Base-by-base conservation (phyloP, 37 sponge, comb jelly and placozoan genomes). In the Tethya wilhelma region DNA sequence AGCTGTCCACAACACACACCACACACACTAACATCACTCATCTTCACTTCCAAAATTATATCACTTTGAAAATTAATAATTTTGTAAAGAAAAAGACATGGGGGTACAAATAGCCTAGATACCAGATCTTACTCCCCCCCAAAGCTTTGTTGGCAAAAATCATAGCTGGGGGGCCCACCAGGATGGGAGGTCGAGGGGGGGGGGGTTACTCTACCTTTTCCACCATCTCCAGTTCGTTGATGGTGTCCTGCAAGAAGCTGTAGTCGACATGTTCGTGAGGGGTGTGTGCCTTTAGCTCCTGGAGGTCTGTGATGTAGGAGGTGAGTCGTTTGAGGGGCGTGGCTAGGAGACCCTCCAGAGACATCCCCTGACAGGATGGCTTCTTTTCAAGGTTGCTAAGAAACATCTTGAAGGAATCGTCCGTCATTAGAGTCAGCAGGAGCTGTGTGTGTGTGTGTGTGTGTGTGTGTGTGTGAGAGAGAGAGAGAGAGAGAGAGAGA, bases 211-310 rank as follows among this genome's bases (percentile, higher is more conserved):
- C 14, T 40, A 89, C 84, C 79, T 89, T 82, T 29, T 82, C 67
- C 9, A 83, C 71, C 37, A 37, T n/a, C 58, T 82, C 78, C 66
- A 89, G 84, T 22, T 83, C 79, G 5, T 42, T 38, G 25, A 76
- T 67, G 40, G 32, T 63, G 9, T 77, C 79, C 29, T 59, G 33
- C 11, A 89, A 22, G 30, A 59, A 20, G 29, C 14, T 42, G 71
- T 89, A 89, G 59, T 89, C 89, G 20, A 83, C 84, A 53, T 89
- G 89, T n/a, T 89, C 89, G 8, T 59, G 39, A 7, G 78, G 83
- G 14, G 89, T 89, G 84, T 89, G 74, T 6, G 89, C 72, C 20
- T 53, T 38, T 23, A 89, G 79, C 74, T 89, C 84, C 55, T 89
- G 79, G 2, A 89, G 45, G 41, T 83, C 84, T 32, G 77, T 34